These are phyloP conservation scores for Lepidothrix coronata DNA, from an alignment of 2,113 vertebrate genomes.

Conservation along the genomic window DNA sequence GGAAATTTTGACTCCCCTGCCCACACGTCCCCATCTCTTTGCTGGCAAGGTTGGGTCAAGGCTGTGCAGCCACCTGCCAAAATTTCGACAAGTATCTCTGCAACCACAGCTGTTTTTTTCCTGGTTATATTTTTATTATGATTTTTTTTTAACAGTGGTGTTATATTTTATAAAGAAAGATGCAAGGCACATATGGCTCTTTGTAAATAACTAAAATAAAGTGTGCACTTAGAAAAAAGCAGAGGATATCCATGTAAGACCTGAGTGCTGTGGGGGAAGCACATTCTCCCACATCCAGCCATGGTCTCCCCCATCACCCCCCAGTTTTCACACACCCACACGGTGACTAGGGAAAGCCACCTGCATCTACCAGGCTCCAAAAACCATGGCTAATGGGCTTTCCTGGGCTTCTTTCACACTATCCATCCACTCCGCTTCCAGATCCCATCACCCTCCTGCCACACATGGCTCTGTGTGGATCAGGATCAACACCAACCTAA, in stretches of 20 bases:
- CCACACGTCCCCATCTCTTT: neutral
- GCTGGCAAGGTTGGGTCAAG: neutral
- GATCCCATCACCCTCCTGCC: neutral
- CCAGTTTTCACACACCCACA: neutral
- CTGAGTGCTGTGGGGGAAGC: fast-evolving
- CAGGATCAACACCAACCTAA: neutral
- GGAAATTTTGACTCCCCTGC: neutral
- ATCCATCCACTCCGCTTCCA: neutral
- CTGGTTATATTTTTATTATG: neutral
- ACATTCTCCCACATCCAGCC: neutral
- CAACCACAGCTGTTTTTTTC: neutral
- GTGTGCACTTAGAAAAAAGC: neutral
- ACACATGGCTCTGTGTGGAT: fast-evolving
- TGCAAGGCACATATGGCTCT: neutral
- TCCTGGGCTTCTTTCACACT: neutral
- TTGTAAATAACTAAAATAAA: neutral
- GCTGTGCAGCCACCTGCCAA: neutral
- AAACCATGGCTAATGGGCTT: neutral
- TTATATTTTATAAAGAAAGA: neutral
- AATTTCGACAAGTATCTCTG: neutral
- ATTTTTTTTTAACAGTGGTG: neutral
- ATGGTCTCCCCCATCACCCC: neutral
- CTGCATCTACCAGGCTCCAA: neutral
- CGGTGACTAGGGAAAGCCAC: too few relatives aligned
- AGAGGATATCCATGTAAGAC: neutral